Percentiles rank a stretch among this genome's conserved stretches.
Evolutionary conservation across 2,113 vertebrate genomes (phyloP).

Genomic region (Mirza zaza): DNA sequence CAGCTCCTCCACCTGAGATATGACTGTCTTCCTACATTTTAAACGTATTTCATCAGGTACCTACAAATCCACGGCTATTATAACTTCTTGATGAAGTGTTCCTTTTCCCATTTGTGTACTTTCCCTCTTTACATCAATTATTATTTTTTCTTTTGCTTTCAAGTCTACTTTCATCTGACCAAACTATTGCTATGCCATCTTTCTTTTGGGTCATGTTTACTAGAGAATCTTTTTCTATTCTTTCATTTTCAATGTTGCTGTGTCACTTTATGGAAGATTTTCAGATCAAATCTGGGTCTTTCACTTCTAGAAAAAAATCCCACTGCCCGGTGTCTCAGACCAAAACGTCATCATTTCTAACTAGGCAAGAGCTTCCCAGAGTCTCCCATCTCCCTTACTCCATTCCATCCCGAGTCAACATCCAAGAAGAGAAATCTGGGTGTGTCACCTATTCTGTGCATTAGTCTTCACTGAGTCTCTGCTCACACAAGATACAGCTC

Average conservation of each 20-base stretch:
- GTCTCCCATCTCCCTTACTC: not conserved
- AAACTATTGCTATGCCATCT: not conserved
- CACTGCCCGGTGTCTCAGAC: not conserved
- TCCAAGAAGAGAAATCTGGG: not conserved
- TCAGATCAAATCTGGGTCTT: not conserved
- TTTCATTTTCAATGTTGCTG: not conserved
- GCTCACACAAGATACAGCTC: not conserved
- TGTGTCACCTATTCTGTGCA: not conserved
- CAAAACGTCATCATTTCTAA: not conserved
- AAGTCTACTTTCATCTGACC: not conserved
- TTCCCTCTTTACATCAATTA: not conserved
- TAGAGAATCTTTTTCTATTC: not conserved
- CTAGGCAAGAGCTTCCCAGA: not conserved
- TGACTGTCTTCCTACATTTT: not conserved
- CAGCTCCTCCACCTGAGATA: not conserved
- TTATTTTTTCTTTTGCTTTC: slow-evolving; percentile 2
- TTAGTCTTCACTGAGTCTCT: not conserved
- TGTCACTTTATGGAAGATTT: not conserved
- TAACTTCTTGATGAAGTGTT: not conserved
- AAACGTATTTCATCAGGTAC: not conserved
- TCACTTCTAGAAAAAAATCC: not conserved
- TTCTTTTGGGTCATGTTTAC: not conserved
- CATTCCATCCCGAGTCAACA: not conserved
- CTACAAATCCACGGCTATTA: not conserved
- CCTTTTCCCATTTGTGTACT: not conserved